Conservation (phyloP, 2,797 vertebrate genomes). For the Propithecus deckenii region DNA sequence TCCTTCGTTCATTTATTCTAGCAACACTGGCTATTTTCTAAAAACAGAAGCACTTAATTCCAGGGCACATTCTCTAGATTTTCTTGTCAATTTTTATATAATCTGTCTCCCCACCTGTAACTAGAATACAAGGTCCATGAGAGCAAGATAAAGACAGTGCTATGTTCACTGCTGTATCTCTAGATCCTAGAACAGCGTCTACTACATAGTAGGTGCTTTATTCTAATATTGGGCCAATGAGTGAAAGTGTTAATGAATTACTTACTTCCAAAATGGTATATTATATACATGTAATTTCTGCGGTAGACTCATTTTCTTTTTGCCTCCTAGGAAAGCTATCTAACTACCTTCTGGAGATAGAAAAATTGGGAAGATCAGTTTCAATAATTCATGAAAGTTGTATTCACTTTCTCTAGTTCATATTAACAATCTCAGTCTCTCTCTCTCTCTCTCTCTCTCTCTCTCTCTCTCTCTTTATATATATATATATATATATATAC, state of each 20-base stretch:
- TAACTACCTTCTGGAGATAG: background rate
- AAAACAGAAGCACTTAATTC: background rate
- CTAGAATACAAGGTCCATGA: background rate
- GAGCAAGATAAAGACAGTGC: background rate
- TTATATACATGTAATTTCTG: background rate
- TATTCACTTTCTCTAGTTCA: background rate
- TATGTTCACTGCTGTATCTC: background rate
- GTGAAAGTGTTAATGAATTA: background rate
- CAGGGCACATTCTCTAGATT: background rate
- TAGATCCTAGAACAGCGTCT: background rate
- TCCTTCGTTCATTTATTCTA: background rate
- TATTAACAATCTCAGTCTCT: background rate
- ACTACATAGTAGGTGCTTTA: background rate
- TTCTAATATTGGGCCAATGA: background rate
- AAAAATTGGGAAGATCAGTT: background rate
- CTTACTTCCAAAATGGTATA: background rate
- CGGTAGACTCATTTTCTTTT: background rate
- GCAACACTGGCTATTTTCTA: background rate
- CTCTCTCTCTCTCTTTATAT: background rate
- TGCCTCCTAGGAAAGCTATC: background rate
- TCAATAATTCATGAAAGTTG: background rate
- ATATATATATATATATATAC: too few relatives aligned
- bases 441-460: background rate
- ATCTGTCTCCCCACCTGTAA: background rate
- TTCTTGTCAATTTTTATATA: background rate